These are phyloP conservation scores for Hirundo rustica DNA, from an alignment of 2,797 vertebrate species.

Conservation along the genomic window DNA sequence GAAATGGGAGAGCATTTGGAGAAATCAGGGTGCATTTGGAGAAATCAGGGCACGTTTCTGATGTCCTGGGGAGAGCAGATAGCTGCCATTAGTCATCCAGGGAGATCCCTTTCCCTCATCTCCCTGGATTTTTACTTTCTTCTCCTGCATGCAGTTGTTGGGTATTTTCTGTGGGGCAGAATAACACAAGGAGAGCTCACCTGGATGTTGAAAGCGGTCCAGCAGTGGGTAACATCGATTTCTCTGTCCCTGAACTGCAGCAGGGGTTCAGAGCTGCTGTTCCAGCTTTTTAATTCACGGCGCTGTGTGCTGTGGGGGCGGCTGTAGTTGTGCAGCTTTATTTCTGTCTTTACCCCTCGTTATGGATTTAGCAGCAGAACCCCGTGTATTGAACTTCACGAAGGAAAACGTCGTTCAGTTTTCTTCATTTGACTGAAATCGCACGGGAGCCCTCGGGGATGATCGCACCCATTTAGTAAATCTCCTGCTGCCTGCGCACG, in stretches of 20 bases:
- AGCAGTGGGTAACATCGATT: accelerated
- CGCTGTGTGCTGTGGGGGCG: neutral
- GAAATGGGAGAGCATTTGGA: too few relatives aligned
- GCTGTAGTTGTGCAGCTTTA: neutral
- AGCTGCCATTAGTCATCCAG: neutral
- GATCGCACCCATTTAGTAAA: neutral
- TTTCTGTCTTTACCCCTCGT: neutral
- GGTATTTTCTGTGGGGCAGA: neutral
- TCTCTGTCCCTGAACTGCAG: neutral
- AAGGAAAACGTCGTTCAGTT: neutral
- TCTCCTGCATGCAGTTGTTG: neutral
- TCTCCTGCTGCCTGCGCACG: neutral
- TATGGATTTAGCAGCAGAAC: neutral
- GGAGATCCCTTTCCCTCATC: too few relatives aligned
- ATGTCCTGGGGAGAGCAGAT: neutral
- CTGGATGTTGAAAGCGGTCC: neutral
- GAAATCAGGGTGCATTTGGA: too few relatives aligned
- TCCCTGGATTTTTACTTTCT: neutral
- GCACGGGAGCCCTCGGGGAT: neutral
- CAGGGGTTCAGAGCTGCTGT: neutral
- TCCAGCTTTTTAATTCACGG: neutral
- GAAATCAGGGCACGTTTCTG: neutral
- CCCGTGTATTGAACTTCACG: neutral
- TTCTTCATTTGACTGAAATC: neutral
- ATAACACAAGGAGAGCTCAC: neutral